Evolutionary conservation across 2,797 vertebrate genomes (phyloP).

Genomic region (Percopsis omiscomaycus): DNA sequence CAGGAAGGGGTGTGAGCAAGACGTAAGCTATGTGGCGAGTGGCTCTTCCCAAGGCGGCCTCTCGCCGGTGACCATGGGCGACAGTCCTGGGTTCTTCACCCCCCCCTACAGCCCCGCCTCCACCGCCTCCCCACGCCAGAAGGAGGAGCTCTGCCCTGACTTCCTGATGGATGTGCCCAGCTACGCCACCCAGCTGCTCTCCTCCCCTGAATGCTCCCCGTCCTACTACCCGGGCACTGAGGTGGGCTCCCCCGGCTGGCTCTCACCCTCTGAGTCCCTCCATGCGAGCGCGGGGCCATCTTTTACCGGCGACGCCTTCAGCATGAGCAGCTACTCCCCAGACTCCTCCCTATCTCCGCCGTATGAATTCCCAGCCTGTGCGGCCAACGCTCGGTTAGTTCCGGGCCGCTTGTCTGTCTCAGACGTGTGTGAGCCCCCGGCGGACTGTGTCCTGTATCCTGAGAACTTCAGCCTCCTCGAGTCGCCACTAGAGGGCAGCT

Average conservation of each 20-base stretch:
- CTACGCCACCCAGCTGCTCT: slow-evolving; percentile 54
- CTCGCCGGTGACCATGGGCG: slow-evolving; percentile 47
- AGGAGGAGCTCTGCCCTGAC: slow-evolving; percentile 53
- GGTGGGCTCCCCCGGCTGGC: slow-evolving; percentile 41
- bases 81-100: slow-evolving; percentile 56
- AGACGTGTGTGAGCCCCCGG: slow-evolving; percentile 42
- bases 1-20: slow-evolving; percentile 35
- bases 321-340: slow-evolving; percentile 19
- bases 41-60: slow-evolving; percentile 24
- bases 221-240: slow-evolving; percentile 55
- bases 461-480: slow-evolving; percentile 54
- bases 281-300: slow-evolving; percentile 20
- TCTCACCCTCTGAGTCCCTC: slow-evolving; percentile 38
- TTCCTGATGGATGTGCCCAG: slow-evolving; percentile 60
- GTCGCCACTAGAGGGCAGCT: slow-evolving; percentile 55
- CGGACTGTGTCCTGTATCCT: slow-evolving; percentile 60
- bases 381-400: slow-evolving; percentile 59
- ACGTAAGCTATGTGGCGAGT: slow-evolving; percentile 10
- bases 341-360: slow-evolving; percentile 40
- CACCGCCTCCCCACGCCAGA: slow-evolving; percentile 60
- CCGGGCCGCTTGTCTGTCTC: slow-evolving; percentile 58
- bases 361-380: slow-evolving; percentile 52
- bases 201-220: slow-evolving; percentile 61
- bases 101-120: slow-evolving; percentile 76
- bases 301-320: slow-evolving; percentile 47